Conservation (phyloP, 2,888 invertebrate species). For the Prionchulus punctatus region DNA sequence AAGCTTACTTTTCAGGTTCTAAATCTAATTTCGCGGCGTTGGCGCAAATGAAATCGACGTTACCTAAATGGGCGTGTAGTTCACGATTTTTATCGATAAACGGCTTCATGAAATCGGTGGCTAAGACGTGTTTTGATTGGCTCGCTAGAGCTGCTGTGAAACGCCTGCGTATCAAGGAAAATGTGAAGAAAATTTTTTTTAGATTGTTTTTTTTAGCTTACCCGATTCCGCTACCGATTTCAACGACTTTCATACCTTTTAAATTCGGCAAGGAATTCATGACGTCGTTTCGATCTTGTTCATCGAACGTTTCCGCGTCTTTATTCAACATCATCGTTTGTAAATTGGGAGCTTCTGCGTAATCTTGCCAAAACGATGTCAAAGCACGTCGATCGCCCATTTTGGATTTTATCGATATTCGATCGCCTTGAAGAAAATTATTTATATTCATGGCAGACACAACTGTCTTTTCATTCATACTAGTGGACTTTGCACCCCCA, state of each 20-base stretch:
- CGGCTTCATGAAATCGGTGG: conserved; percentile 42
- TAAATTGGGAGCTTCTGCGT: neutral
- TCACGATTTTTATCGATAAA: conserved; percentile 40
- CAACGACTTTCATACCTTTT: neutral
- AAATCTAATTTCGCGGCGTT: too few relatives aligned
- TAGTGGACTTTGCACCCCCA: too few relatives aligned
- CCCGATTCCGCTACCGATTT: conserved; percentile 2
- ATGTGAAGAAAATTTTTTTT: too few relatives aligned
- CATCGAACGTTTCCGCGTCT: neutral
- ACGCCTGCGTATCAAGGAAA: too few relatives aligned
- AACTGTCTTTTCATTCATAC: too few relatives aligned
- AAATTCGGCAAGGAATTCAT: neutral
- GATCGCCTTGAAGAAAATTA: too few relatives aligned
- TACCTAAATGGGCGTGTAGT: conserved; percentile 34
- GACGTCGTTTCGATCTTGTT: neutral
- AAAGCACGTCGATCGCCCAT: conserved; percentile 3
- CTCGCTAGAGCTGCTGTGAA: conserved; percentile 40
- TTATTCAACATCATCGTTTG: conserved; percentile 6
- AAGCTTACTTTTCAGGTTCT: too few relatives aligned
- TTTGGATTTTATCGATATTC: too few relatives aligned
- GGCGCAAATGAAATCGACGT: conserved; percentile 39
- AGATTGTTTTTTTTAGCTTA: neutral
- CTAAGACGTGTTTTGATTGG: conserved; percentile 36
- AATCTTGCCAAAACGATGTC: conserved; percentile 1
- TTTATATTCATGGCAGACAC: too few relatives aligned